Evolutionary conservation across 2,888 invertebrate genomes (phyloP).

Genomic region (Yponomeuta evonymella): DNA sequence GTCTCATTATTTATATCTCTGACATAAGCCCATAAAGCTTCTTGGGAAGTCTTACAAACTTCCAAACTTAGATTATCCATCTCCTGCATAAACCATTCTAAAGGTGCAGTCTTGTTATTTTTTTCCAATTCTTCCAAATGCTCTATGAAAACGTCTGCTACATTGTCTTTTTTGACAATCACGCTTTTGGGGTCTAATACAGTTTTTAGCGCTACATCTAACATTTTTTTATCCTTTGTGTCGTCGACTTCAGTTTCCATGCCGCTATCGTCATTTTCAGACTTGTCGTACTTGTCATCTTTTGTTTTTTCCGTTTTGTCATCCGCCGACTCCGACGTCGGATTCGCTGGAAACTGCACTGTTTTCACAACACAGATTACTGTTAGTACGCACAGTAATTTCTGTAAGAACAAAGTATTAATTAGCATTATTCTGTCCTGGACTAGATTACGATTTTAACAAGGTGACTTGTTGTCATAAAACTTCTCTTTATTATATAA

Average conservation of each 20-base stretch:
- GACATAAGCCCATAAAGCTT: slow-evolving; percentile 63
- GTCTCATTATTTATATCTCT: slow-evolving; percentile 56
- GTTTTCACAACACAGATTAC: slow-evolving; percentile 36
- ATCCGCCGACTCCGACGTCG: slow-evolving; percentile 61
- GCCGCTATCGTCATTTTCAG: slow-evolving; percentile 46
- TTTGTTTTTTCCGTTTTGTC: slow-evolving; percentile 43
- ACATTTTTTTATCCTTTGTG: slow-evolving; percentile 52
- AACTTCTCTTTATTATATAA: neutral
- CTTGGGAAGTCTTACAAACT: slow-evolving; percentile 62
- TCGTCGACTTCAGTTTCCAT: slow-evolving; percentile 43
- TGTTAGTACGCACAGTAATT: slow-evolving; percentile 32
- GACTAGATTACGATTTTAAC: neutral
- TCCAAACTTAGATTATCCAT: slow-evolving; percentile 66
- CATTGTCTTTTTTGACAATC: slow-evolving; percentile 41
- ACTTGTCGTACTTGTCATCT: slow-evolving; percentile 50
- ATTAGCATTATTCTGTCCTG: neutral
- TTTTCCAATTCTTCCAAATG: slow-evolving; percentile 52
- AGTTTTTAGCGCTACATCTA: slow-evolving; percentile 60
- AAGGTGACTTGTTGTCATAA: neutral
- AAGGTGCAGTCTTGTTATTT: slow-evolving; percentile 36
- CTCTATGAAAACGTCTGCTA: slow-evolving; percentile 46
- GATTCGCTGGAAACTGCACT: slow-evolving; percentile 49
- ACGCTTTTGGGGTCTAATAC: slow-evolving; percentile 53
- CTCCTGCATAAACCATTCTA: slow-evolving; percentile 58
- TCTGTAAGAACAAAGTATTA: slow-evolving; percentile 38